Base-by-base conservation (phyloP, 2,113 vertebrate genomes). In the Pedetes capensis region DNA sequence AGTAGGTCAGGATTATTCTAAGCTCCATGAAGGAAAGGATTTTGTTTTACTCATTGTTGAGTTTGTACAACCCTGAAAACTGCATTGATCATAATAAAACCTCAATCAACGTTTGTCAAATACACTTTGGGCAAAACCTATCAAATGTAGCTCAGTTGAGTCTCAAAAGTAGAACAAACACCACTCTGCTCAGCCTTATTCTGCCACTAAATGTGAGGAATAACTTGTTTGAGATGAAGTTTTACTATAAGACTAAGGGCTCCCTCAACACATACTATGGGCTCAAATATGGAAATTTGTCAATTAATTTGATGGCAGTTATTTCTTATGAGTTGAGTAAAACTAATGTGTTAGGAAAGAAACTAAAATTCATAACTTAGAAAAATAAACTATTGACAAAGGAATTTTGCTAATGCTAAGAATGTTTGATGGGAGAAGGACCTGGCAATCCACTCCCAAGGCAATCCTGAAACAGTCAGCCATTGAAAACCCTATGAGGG, bases 301-400 rank as follows among this genome's bases (percentile, higher is more conserved):
- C 69, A 66, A 27, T 72, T 87, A 63, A 92, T 87, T 91, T 83
- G 66, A 42, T 84, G 34, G 9, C 4, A 25, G 13, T 75, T 84
- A n/a, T 47, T 95, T 88, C 76, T 88, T 93, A 88, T 5, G 5
- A 72, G 61, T 69, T 92, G 66, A 76, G 16, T 55, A 72, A 93
- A 96, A 92, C 27, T 47, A 29, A 66, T 49, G 87, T 72, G 64
- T 85, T 87, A 68, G 34, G 32, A 22, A 95, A 87, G 42, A 82
- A 95, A 61, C 9, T 68, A 93, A n/a, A 87, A 68, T 27, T 25
- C 7, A 74, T 14, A 68, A 32, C 59, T 83, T 86, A 37, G 47
- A 84, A 89, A 91, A 95, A 80, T 66, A 32, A 89, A 76, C 57
- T 86, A 20, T 64, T 18, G 10, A 59, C 80, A 68, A 81, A 96